These are phyloP conservation scores for Melanotaenia maccullochi DNA, from an alignment of 2,797 vertebrate species.

Conservation along the genomic window DNA sequence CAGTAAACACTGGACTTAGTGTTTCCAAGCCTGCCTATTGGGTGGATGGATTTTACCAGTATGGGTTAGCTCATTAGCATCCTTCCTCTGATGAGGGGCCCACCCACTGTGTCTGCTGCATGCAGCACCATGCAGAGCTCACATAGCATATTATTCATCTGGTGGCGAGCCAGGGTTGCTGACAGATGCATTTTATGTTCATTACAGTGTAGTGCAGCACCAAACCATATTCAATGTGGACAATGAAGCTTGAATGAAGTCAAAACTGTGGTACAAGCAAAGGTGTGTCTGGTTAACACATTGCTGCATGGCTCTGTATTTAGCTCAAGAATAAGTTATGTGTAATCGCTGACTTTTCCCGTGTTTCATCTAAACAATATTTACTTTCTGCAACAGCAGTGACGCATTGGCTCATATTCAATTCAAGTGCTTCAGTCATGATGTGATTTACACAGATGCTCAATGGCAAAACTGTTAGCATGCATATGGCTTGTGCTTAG, in stretches of 20 bases:
- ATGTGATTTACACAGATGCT: slow-evolving; percentile 5
- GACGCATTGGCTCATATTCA: not conserved
- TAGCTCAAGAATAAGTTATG: not conserved
- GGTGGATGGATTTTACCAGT: slow-evolving; percentile 65
- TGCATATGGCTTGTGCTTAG: not conserved
- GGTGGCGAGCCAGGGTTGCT: slow-evolving; percentile 63
- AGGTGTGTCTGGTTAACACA: slow-evolving; percentile 35
- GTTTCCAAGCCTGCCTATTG: slow-evolving; percentile 65
- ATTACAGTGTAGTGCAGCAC: slow-evolving; percentile 44
- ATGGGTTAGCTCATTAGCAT: slow-evolving; percentile 76
- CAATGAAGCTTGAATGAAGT: slow-evolving; percentile 31
- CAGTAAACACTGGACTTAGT: slow-evolving; percentile 75
- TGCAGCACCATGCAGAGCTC: slow-evolving; percentile 55
- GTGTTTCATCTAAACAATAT: not conserved
- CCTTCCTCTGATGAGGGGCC: slow-evolving; percentile 73
- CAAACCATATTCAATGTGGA: slow-evolving; percentile 51
- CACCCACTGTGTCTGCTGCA: slow-evolving; percentile 74
- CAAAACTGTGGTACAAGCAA: slow-evolving; percentile 24
- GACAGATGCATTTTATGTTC: slow-evolving; percentile 63
- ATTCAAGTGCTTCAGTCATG: not conserved
- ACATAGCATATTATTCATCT: slow-evolving; percentile 72
- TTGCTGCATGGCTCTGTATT: not conserved
- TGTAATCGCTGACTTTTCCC: not conserved
- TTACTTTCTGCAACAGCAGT: not conserved
- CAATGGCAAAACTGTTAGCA: slow-evolving; percentile 11